These are phyloP conservation scores for Boleophthalmus pectinirostris DNA, from an alignment of 2,113 vertebrate species.

Conservation along the genomic window DNA sequence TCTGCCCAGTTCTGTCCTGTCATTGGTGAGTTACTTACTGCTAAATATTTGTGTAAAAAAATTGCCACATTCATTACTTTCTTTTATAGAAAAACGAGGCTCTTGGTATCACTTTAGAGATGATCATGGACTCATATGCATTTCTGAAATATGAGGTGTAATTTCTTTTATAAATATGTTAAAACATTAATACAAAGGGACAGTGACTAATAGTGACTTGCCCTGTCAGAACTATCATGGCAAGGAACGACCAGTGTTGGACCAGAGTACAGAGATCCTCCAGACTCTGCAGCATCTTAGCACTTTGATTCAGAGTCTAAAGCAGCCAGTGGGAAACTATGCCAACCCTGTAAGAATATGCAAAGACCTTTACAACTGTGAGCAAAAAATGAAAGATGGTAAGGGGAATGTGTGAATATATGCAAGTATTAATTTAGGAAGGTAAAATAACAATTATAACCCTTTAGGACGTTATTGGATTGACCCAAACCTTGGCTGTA, in stretches of 20 bases:
- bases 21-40: slow-evolving; percentile 78
- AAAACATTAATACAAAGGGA: not conserved
- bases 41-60: not conserved
- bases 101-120: slow-evolving; percentile 81
- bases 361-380: slow-evolving; percentile 94
- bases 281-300: slow-evolving; percentile 98
- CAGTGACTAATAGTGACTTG: not conserved
- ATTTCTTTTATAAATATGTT: not conserved
- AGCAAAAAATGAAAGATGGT: slow-evolving; percentile 91
- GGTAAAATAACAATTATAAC: not conserved
- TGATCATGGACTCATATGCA: slow-evolving; percentile 76
- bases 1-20: slow-evolving; percentile 66
- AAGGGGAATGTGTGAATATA: slow-evolving; percentile 34
- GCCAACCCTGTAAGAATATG: slow-evolving; percentile 94
- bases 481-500: slow-evolving; percentile 94
- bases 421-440: not conserved
- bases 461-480: slow-evolving; percentile 92
- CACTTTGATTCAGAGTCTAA: slow-evolving; percentile 95
- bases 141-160: slow-evolving; percentile 81
- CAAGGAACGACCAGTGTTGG: slow-evolving; percentile 84
- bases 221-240: slow-evolving; percentile 77
- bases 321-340: slow-evolving; percentile 91
- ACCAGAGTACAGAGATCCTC: slow-evolving; percentile 92
- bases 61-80: not conserved
- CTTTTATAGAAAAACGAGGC: slow-evolving; percentile 74